Base-by-base conservation (phyloP, 1,140 invertebrate genomes). In the Melanaphis sacchari region DNA sequence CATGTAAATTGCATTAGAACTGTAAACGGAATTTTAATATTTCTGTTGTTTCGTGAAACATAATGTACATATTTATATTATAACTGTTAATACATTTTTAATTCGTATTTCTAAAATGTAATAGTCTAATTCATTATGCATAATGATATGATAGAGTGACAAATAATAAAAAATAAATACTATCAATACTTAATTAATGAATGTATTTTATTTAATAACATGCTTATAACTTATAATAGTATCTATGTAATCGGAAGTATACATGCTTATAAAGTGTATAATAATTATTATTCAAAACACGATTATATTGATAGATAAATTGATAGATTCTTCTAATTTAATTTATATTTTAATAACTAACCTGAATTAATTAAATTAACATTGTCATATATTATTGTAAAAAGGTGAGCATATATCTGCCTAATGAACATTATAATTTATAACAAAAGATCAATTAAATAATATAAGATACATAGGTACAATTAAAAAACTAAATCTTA, bases 21-120 rank as follows among this genome's bases (percentile, higher is more conserved):
- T 76, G 31, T 76, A 76, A n/a, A 76, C n/a, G n/a, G n/a, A 76
- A 36, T 76, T 76, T 76, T n/a, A 76, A 76, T 76, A n/a, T 76
- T 76, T 31, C 31, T n/a, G 15, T 76, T 76, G 59, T 18, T 36
- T n/a, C 15, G 15, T 76, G 59, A 76, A 21, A 76, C 31, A 36
- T 76, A 76, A 66, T 66, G n/a, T n/a, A n/a, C n/a, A 76, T 76
- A 76, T n/a, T 9, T 11, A 18, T 49, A 49, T 66, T 66, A 4
- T 66, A 18, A 66, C 4, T 66, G 59, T 66, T 15, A n/a, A n/a
- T 66, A 18, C 11, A n/a, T n/a, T 76, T 66, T 66, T 36, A 76
- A 6, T n/a, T n/a, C 18, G 0, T 76, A 76, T 31, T 31, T 0
- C 54, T 66, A 31, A n/a, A 5, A 7, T 36, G 18, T 76, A n/a